These are phyloP conservation scores for Oscheius sp. DNA, from an alignment of 1,140 invertebrate genomes.

Conservation along the genomic window DNA sequence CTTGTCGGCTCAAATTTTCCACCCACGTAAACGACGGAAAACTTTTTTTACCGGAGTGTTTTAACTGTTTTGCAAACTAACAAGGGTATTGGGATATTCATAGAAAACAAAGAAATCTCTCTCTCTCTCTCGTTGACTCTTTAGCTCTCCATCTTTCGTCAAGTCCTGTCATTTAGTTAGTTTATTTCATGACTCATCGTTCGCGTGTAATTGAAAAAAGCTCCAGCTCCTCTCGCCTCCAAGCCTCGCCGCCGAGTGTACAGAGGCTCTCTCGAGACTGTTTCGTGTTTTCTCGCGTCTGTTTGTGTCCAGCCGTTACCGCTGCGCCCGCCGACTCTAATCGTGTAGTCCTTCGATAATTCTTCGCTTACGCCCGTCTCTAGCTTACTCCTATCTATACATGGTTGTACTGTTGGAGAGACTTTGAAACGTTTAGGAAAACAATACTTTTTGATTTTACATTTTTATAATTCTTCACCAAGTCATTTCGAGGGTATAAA, in stretches of 20 bases:
- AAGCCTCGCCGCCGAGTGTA: no score
- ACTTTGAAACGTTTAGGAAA: background rate
- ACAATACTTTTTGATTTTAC: no score
- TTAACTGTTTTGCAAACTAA: background rate
- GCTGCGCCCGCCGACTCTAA: background rate
- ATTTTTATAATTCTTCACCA: no score
- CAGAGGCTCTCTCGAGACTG: constrained; percentile 12
- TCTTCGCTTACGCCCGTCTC: background rate
- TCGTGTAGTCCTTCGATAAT: constrained; percentile 5
- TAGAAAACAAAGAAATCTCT: background rate
- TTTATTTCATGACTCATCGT: no score
- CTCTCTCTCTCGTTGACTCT: no score
- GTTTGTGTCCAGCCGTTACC: constrained; percentile 12
- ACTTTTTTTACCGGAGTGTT: background rate
- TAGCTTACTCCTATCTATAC: background rate
- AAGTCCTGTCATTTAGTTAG: no score
- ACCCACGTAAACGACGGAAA: no score
- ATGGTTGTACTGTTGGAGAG: background rate
- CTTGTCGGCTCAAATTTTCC: background rate
- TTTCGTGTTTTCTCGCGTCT: constrained; percentile 13
- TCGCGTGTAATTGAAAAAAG: no score
- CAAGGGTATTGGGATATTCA: background rate
- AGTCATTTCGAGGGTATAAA: no score
- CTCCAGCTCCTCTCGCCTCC: no score
- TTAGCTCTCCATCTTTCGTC: no score